phyloP scores from a whole-genome alignment of 2,888 invertebrate species.

The Tenthredo amoena region DNA sequence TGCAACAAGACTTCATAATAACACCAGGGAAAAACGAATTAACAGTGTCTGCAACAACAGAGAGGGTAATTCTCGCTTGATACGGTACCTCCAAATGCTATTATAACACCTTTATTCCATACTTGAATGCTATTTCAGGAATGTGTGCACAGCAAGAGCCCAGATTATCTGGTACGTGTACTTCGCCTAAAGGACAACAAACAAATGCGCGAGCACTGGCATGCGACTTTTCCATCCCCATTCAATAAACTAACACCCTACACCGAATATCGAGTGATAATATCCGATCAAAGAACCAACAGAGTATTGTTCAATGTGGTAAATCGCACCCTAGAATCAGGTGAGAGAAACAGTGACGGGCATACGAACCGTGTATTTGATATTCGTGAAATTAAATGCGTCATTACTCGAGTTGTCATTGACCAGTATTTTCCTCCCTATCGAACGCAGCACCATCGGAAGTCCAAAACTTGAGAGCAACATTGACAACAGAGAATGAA shows the following conservation, averaged over 20 bases:
- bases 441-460: conserved; percentile 58
- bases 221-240: neutral
- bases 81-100: neutral
- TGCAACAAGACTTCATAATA: neutral
- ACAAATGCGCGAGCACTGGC: rapidly evolving
- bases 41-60: neutral
- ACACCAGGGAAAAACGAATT: neutral
- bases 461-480: conserved; percentile 54
- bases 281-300: conserved; percentile 35
- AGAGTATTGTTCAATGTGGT: conserved; percentile 26
- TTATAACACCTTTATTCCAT: neutral
- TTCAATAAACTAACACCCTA: conserved; percentile 38
- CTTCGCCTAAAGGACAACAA: neutral
- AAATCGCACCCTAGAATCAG: conserved; percentile 61
- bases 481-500: neutral
- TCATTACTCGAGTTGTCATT: neutral
- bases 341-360: conserved; percentile 54
- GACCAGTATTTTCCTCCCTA: neutral
- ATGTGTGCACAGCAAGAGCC: neutral
- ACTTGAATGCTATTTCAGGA: neutral
- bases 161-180: neutral
- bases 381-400: neutral
- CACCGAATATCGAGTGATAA: conserved; percentile 56
- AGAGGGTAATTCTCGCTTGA: neutral
- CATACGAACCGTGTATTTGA: too few species aligned